These are phyloP conservation scores for Vesta saturnalis DNA, from an alignment of 2,888 invertebrate species.

Conservation along the genomic window DNA sequence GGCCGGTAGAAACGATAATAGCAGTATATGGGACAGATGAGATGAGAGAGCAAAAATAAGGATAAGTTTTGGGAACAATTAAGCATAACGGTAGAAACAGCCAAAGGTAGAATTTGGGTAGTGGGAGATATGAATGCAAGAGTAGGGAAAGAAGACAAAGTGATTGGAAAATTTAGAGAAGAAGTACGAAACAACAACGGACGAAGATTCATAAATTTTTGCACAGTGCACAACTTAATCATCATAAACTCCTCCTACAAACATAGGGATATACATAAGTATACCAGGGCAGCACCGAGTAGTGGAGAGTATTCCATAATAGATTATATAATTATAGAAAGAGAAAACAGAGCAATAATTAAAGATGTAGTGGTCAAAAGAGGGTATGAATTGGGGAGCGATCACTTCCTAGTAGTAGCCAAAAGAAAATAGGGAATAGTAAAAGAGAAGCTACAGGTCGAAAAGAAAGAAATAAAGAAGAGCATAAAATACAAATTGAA, in stretches of 20 bases:
- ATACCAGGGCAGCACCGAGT: not conserved
- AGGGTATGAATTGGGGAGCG: slow-evolving; percentile 14
- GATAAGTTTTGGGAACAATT: slow-evolving; percentile 32
- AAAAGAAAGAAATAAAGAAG: too few species aligned
- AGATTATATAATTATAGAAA: slow-evolving; percentile 7
- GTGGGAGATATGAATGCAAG: slow-evolving; percentile 18
- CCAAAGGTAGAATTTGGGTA: slow-evolving; percentile 12
- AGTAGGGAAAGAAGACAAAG: slow-evolving; percentile 10
- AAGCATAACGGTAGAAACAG: slow-evolving; percentile 14
- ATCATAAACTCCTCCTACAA: not conserved
- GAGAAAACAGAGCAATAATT: slow-evolving; percentile 12
- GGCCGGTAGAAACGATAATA: slow-evolving; percentile 13
- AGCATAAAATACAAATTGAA: not conserved
- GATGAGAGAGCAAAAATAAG: slow-evolving; percentile 17
- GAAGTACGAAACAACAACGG: slow-evolving; percentile 5
- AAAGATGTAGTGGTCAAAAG: slow-evolving; percentile 11
- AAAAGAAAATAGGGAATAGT: slow-evolving; percentile 6
- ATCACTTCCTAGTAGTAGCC: slow-evolving; percentile 16
- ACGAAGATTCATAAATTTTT: not conserved
- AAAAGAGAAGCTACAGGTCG: not conserved
- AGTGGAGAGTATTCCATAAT: slow-evolving; percentile 6
- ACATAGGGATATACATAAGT: not conserved
- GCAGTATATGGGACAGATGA: slow-evolving; percentile 25
- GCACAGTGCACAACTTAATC: slow-evolving; percentile 1
- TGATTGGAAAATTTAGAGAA: slow-evolving; percentile 15